Percentiles rank a stretch among this genome's conserved stretches.
Conservation (phyloP, 1,140 invertebrate species). For the Drosophila nebulosa region DNA sequence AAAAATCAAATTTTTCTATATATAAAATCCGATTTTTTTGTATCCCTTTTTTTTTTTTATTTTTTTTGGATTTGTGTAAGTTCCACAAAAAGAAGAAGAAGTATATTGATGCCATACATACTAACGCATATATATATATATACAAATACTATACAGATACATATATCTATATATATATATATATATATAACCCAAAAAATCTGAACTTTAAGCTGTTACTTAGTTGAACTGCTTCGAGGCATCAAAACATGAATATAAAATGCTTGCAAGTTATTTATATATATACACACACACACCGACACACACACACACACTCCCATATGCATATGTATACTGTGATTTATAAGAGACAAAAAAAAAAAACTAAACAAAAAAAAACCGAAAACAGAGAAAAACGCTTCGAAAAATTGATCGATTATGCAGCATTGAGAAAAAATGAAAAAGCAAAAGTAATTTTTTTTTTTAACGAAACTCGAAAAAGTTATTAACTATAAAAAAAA, state of each 20-base stretch:
- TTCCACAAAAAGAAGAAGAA: conserved; percentile 4
- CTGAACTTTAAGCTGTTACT: conserved; percentile 69
- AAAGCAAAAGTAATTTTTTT: conserved; percentile 25
- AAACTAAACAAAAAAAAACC: conserved; percentile 43
- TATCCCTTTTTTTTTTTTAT: conserved; percentile 32
- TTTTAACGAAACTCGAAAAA: conserved; percentile 49
- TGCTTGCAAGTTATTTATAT: conserved; percentile 69
- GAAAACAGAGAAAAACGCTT: conserved; percentile 59
- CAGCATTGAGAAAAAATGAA: conserved; percentile 23
- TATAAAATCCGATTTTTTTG: conserved; percentile 48
- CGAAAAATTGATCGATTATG: conserved; percentile 51
- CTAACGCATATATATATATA: neutral
- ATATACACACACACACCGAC: conserved; percentile 24
- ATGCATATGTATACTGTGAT: conserved; percentile 78
- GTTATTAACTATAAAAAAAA: conserved; percentile 78
- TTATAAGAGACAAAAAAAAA: conserved; percentile 56
- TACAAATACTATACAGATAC: conserved; percentile 10
- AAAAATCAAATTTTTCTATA: conserved; percentile 75
- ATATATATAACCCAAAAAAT: conserved; percentile 38
- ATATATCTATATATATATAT: conserved; percentile 23
- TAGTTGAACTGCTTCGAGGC: conserved; percentile 66
- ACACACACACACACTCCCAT: conserved; percentile 38
- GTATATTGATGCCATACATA: conserved; percentile 8
- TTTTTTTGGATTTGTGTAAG: neutral
- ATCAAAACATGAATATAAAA: conserved; percentile 43